These are phyloP conservation scores for Microtus oregoni DNA, from an alignment of 2,113 vertebrate species.

Conservation along the genomic window DNA sequence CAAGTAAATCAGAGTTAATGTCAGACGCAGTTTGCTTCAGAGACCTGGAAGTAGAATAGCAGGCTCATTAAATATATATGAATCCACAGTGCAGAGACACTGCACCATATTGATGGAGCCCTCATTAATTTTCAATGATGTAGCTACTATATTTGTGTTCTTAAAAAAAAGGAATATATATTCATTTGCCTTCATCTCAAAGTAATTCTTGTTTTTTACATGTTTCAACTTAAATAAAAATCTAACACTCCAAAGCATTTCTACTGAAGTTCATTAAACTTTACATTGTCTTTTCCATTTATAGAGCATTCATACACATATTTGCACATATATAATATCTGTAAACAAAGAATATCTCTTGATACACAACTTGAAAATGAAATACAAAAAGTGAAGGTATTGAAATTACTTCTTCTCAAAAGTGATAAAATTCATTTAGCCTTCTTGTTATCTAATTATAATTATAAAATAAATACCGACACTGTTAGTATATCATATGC, in stretches of 20 bases:
- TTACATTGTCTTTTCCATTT: conserved; percentile 36
- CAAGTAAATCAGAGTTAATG: conserved; percentile 81
- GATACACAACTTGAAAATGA: conserved; percentile 54
- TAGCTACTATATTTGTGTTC: conserved; percentile 82
- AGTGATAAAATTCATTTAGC: conserved; percentile 45
- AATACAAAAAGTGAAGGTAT: conserved; percentile 58
- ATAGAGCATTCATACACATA: not conserved
- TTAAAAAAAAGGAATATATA: conserved; percentile 68
- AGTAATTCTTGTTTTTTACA: conserved; percentile 72
- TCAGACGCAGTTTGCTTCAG: conserved; percentile 81
- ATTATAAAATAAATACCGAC: conserved; percentile 54
- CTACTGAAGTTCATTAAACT: conserved; percentile 1
- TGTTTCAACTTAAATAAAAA: conserved; percentile 41
- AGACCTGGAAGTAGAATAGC: conserved; percentile 86
- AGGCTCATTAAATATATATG: conserved; percentile 89
- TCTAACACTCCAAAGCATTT: conserved; percentile 61
- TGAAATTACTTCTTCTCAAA: conserved; percentile 42
- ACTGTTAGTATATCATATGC: not conserved
- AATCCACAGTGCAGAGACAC: conserved; percentile 78
- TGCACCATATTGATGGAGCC: conserved; percentile 86
- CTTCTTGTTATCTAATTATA: conserved; percentile 31
- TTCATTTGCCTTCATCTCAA: conserved; percentile 76
- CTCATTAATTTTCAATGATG: conserved; percentile 89
- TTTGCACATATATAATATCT: not conserved
- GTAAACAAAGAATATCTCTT: not conserved